Base-by-base conservation (phyloP, 1,140 invertebrate species). In the Pseudomyrmex pallidus region DNA sequence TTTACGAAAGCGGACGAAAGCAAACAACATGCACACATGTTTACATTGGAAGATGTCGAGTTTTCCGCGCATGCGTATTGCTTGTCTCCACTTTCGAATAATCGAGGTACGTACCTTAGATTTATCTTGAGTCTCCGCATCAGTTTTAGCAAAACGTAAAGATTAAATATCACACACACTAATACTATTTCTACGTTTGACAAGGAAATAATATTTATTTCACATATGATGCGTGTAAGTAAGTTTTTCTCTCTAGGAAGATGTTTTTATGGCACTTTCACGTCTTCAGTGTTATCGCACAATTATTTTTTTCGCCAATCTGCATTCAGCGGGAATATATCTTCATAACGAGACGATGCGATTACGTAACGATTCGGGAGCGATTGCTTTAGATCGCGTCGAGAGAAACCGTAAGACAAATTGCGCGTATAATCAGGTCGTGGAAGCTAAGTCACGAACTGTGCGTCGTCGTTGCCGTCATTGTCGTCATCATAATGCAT, bases 21-120 rank as follows among this genome's bases (percentile, higher is more conserved):
- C 46, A 80, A 78, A 68, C 66, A 80, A 50, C 66, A 15, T 44
- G 25, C 15, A 46, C 73, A 63, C 46, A 48, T 76, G 48, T 54
- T 22, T 2, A 61, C 35, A 35, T 15, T 44, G 35, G 0, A 20
- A 35, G 5, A 25, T 9, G 15, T n/a, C 8, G 63, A 15, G n/a
- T 59, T 59, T 17, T 1, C 8, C 15, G 48, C 61, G 61, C 61
- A 4, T 64, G 74, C 74, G 74, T 61, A 20, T n/a, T 2, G 10
- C n/a, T 9, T 52, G 8, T 46, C 1, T 35, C 13, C n/a, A 8
- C 17, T 13, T 74, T 74, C 56, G 54, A 46, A n/a, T 25, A 22
- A 76, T 35, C 63, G 61, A 76, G 61, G 46, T 35, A 35, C 1
- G 59, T 63, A 46, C 15, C 20, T 35, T 35, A 0, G 35, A 35